Evolutionary conservation across 2,113 vertebrate species (phyloP).

Genomic region (Phalacrocorax carbo): DNA sequence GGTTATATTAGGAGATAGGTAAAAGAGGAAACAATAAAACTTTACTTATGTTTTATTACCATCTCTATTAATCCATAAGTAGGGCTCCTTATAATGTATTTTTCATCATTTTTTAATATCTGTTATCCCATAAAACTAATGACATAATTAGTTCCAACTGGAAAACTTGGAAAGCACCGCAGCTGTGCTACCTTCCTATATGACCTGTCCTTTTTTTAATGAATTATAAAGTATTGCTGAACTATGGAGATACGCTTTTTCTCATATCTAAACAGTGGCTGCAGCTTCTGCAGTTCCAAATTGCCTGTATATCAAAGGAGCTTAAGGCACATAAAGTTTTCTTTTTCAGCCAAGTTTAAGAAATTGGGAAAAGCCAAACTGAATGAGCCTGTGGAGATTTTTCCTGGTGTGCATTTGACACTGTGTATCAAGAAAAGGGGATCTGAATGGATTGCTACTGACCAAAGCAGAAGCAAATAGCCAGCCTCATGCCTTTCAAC

Average conservation of each 20-base stretch:
- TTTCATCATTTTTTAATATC: neutral
- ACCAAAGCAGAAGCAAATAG: neutral
- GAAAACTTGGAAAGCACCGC: neutral
- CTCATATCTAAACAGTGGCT: neutral
- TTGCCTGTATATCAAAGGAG: neutral
- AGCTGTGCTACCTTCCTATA: neutral
- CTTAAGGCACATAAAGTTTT: neutral
- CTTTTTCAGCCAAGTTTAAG: neutral
- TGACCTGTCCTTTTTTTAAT: neutral
- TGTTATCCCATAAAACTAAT: neutral
- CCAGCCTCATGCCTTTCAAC: neutral
- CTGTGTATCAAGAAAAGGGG: neutral
- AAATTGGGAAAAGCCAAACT: neutral
- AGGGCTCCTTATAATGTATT: neutral
- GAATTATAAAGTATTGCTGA: neutral
- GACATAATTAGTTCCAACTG: neutral
- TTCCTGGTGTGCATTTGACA: neutral
- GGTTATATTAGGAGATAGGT: neutral
- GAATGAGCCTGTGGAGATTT: neutral
- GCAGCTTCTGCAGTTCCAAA: neutral
- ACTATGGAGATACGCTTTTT: neutral
- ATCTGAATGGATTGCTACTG: neutral
- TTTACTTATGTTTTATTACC: constrained; percentile 10
- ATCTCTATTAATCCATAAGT: neutral
- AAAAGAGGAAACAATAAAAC: constrained; percentile 49